These are phyloP conservation scores for Aptenodytes patagonicus DNA, from an alignment of 2,113 vertebrate species.

Conservation along the genomic window DNA sequence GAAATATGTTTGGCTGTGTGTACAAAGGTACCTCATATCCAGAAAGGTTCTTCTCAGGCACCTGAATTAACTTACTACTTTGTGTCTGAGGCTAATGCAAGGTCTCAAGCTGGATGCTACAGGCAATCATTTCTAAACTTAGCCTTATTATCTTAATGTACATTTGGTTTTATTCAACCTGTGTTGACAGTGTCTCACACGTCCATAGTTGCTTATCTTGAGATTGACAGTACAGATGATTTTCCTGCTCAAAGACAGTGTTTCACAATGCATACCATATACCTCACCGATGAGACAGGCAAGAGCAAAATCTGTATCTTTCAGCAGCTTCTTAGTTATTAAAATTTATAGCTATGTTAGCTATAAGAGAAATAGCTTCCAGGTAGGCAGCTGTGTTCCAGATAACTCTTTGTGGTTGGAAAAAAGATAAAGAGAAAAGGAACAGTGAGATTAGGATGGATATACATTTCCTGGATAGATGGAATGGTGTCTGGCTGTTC, in stretches of 20 bases:
- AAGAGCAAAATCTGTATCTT: neutral
- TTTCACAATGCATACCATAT: neutral
- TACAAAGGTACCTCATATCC: neutral
- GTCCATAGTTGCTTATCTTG: neutral
- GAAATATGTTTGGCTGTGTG: neutral
- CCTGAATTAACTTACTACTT: neutral
- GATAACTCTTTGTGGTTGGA: neutral
- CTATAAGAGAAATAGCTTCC: neutral
- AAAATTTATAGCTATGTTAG: neutral
- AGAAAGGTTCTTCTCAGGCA: neutral
- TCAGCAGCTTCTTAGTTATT: slow-evolving; percentile 19
- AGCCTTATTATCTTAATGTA: neutral
- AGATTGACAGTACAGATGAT: neutral
- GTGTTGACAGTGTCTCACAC: neutral
- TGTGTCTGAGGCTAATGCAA: neutral
- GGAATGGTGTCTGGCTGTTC: neutral
- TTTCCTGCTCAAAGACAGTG: neutral
- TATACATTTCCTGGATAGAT: neutral
- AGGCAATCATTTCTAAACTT: neutral
- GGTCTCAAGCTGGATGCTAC: neutral
- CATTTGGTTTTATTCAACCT: neutral
- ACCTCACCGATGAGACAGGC: neutral
- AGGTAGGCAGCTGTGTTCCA: slow-evolving; percentile 29
- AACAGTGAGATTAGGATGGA: neutral
- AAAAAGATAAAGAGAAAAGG: neutral